Percentiles rank a stretch among this genome's conserved stretches.
These are phyloP conservation scores for Danaus chrysippus DNA, from an alignment of 2,888 invertebrate species.

Conservation along the genomic window DNA sequence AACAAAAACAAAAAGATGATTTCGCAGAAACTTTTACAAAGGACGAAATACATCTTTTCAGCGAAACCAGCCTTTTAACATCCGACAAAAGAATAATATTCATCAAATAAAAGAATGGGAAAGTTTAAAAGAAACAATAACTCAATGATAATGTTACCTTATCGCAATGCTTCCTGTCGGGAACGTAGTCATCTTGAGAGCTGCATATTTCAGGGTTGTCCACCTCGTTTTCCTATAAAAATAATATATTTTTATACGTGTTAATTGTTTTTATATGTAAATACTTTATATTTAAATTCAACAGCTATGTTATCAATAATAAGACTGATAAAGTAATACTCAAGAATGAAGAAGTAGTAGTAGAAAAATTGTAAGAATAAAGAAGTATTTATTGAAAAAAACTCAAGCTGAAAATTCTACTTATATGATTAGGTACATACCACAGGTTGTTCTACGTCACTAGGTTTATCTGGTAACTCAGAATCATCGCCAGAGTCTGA, in stretches of 20 bases:
- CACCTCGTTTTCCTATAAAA: slow-evolving; percentile 66
- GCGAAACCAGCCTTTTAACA: background rate
- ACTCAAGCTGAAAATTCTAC: slow-evolving; percentile 4
- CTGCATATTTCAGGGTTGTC: slow-evolving; percentile 60
- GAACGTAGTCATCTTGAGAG: slow-evolving; percentile 57
- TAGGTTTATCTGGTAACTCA: slow-evolving; percentile 32
- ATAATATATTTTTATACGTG: slow-evolving; percentile 18
- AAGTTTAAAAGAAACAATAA: slow-evolving; percentile 22
- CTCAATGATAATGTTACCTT: slow-evolving; percentile 47
- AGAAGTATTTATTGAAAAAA: too few species aligned
- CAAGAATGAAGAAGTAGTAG: too few species aligned
- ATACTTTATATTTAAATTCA: too few species aligned
- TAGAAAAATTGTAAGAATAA: too few species aligned
- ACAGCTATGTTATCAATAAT: too few species aligned
- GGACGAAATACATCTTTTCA: background rate
- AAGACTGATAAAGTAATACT: too few species aligned
- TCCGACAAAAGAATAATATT: slow-evolving; percentile 1
- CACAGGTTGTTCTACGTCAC: slow-evolving; percentile 42
- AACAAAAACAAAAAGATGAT: slow-evolving; percentile 6
- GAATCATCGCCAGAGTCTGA: slow-evolving; percentile 22
- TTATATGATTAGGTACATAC: slow-evolving; percentile 21
- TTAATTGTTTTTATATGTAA: too few species aligned
- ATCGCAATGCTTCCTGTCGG: slow-evolving; percentile 65
- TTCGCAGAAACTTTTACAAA: slow-evolving; percentile 3
- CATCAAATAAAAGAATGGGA: slow-evolving; percentile 16